A percentile compares a stretch with the other conserved stretches of the same genome.
Conservation (phyloP, 2,113 vertebrate species). For the Microtus montanus region DNA sequence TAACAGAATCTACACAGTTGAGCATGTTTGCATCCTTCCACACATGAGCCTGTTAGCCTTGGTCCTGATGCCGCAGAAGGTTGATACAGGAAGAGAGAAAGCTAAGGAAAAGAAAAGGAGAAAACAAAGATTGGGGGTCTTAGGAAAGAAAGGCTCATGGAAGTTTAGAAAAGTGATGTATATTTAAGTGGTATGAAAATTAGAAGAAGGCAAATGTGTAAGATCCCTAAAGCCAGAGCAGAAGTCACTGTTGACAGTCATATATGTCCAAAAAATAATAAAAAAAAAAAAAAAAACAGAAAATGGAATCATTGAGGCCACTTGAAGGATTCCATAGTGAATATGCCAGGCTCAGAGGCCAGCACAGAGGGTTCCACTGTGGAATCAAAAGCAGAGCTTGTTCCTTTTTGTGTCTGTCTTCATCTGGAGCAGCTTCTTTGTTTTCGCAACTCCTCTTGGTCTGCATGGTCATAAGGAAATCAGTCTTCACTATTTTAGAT, state of each 20-base stretch:
- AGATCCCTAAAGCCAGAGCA: neutral
- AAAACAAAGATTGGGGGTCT: neutral
- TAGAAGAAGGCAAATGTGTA: neutral
- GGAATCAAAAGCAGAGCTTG: neutral
- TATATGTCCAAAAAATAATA: neutral
- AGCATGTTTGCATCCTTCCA: neutral
- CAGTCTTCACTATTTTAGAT: neutral
- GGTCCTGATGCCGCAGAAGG: neutral
- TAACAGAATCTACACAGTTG: neutral
- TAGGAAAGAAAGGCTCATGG: neutral
- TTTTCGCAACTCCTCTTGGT: neutral
- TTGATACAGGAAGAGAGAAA: neutral
- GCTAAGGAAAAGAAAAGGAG: accelerated
- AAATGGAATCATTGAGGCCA: neutral
- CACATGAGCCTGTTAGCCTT: neutral
- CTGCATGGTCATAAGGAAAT: neutral
- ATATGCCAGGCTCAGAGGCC: too few relatives aligned
- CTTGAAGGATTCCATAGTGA: neutral
- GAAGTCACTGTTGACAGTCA: neutral
- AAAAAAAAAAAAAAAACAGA: neutral
- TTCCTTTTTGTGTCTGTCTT: neutral
- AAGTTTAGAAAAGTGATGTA: neutral
- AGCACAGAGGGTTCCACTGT: neutral
- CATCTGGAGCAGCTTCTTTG: neutral
- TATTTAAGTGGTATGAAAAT: neutral